phyloP scores from a whole-genome alignment of 2,888 invertebrate genomes.

The Pasiphila rectangulata region DNA sequence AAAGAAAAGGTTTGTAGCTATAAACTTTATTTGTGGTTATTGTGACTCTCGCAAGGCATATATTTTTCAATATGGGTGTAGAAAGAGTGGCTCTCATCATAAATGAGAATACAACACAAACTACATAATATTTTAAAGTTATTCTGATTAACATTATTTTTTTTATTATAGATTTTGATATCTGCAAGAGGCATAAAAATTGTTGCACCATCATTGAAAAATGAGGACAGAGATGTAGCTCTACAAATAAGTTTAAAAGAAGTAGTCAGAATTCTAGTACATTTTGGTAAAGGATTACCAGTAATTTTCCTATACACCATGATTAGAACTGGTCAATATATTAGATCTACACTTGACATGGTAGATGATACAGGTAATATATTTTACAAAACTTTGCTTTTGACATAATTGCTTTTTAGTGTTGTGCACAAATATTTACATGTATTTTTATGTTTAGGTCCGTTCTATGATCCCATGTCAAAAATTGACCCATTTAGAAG shows the following conservation, averaged over 20 bases:
- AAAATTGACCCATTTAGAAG: conserved; percentile 85
- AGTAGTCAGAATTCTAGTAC: conserved; percentile 87
- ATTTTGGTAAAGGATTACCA: conserved; percentile 88
- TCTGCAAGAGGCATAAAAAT: conserved; percentile 82
- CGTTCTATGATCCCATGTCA: conserved; percentile 82
- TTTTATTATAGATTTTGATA: conserved; percentile 74
- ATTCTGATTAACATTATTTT: conserved; percentile 1
- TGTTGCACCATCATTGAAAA: conserved; percentile 80
- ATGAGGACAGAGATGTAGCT: conserved; percentile 78
- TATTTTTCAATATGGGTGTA: too few species aligned
- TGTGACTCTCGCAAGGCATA: too few species aligned
- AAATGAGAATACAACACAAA: too few species aligned
- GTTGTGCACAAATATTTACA: too few species aligned
- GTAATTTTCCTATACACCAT: conserved; percentile 90
- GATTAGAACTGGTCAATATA: conserved; percentile 83
- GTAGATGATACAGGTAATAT: conserved; percentile 68
- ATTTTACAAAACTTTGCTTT: neutral
- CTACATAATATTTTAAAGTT: too few species aligned
- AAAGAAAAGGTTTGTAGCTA: conserved; percentile 85
- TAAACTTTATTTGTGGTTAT: too few species aligned
- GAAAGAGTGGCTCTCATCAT: too few species aligned
- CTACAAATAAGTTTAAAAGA: conserved; percentile 85
- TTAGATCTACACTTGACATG: conserved; percentile 87
- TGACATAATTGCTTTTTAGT: too few species aligned
- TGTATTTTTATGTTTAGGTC: conserved; percentile 51